Base-by-base conservation (phyloP, 2,888 invertebrate genomes). In the Odontomyia ornata region DNA sequence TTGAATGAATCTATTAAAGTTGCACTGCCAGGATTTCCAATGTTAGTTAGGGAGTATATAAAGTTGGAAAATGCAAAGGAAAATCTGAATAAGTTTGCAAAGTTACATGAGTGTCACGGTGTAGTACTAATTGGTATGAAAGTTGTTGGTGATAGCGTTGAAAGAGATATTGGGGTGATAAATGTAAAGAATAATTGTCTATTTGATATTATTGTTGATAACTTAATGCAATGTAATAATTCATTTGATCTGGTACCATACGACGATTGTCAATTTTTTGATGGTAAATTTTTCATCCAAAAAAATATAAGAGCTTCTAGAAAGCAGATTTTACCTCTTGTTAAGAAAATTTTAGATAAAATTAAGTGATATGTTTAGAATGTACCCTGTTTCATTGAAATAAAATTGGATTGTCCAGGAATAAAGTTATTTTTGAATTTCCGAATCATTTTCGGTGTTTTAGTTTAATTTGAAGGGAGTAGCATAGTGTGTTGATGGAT, bases 321-420 rank as follows among this genome's bases (percentile, higher is more conserved):
- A 28, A 93, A 93, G 83, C 92, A 93, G 82, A 90, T 92, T 79
- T 85, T 93, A 76, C 92, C 92, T 0, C 88, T 91, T 25, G 81
- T 93, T 15, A 89, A 88, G 80, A 85, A 86, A n/a, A 88, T 88
- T 76, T 79, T 87, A 76, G 81, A 83, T 62, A 77, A 73, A 43
- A 79, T 72, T 23, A 23, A 60, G 23, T 60, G 5, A 60, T 7
- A 13, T 21, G 5, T 60, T 25, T 9, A 60, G 13, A 52, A 13
- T 36, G 36, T 5, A 36, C 3, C 3, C 9, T 36, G 3, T 36
- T 36, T 5, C 36, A 36, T 36, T 36, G 9, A 36, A 36, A 36
- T 36, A 36, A 36, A 36, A 36, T 36, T n/a, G n/a, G n/a, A n/a
- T n/a, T n/a, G n/a, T n/a, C n/a, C n/a, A n/a, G n/a, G n/a, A n/a